Percentiles rank a stretch among this genome's conserved stretches.
phyloP scores from a whole-genome alignment of 2,113 vertebrate species.

The Dicerorhinus sumatrensis region DNA sequence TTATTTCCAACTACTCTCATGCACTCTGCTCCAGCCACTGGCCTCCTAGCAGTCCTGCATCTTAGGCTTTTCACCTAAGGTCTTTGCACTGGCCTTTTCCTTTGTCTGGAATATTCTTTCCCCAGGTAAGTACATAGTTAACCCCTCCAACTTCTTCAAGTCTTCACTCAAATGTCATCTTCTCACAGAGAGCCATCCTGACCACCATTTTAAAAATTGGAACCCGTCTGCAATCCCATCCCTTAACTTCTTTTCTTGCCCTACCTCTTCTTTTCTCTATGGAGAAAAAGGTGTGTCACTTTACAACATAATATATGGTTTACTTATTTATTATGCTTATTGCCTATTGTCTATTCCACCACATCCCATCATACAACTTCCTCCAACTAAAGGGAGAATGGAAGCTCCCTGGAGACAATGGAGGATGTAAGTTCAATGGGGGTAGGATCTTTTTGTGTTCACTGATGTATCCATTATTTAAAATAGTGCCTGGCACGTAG shows the following conservation, averaged over 20 bases:
- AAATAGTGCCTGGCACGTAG: not conserved
- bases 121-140: not conserved
- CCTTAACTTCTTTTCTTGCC: not conserved
- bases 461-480: not conserved
- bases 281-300: not conserved
- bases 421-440: too few relatives aligned
- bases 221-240: not conserved
- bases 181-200: not conserved
- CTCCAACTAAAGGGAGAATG: not conserved
- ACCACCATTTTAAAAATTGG: not conserved
- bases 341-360: not conserved
- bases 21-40: not conserved
- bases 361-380: not conserved
- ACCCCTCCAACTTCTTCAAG: not conserved
- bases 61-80: not conserved
- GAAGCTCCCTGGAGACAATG: not conserved
- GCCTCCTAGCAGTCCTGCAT: not conserved
- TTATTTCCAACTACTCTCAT: not conserved
- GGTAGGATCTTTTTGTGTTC: not conserved
- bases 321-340: not conserved
- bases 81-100: not conserved
- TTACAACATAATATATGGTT: not conserved
- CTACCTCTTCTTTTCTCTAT: not conserved
- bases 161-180: not conserved
- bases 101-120: not conserved